Percentiles rank a stretch among this genome's conserved stretches.
Evolutionary conservation across 2,888 invertebrate species (phyloP).

Genomic region (Cephus spinipes): DNA sequence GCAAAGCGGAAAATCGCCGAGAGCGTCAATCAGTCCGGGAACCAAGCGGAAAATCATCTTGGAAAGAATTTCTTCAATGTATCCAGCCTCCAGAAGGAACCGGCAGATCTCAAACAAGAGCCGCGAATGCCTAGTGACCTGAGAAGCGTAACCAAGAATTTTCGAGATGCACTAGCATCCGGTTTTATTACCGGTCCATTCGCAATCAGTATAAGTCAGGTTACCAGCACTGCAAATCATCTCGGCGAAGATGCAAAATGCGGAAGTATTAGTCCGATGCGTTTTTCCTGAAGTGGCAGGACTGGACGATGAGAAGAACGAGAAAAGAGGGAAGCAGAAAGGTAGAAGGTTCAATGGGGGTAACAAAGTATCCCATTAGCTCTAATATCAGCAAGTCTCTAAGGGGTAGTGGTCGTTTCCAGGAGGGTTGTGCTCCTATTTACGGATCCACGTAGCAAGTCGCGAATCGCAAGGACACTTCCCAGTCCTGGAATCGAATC

Average conservation of each 20-base stretch:
- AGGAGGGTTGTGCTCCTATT: slow-evolving; percentile 15
- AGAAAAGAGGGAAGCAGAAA: neutral
- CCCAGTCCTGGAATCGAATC: neutral
- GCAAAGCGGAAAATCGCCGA: slow-evolving; percentile 58
- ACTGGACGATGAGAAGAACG: neutral
- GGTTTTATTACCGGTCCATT: slow-evolving; percentile 31
- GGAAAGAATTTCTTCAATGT: slow-evolving; percentile 20
- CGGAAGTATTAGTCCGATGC: slow-evolving; percentile 51
- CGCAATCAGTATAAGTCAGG: slow-evolving; percentile 7
- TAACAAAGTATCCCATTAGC: slow-evolving; percentile 56
- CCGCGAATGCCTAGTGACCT: slow-evolving; percentile 58
- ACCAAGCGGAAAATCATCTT: slow-evolving; percentile 57
- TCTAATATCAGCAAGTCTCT: slow-evolving; percentile 32
- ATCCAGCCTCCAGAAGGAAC: neutral
- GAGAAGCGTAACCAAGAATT: slow-evolving; percentile 62
- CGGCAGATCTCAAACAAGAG: neutral
- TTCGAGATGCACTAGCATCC: slow-evolving; percentile 24
- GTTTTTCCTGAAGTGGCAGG: neutral
- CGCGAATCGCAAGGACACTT: neutral
- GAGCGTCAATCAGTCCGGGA: slow-evolving; percentile 53
- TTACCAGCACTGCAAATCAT: neutral
- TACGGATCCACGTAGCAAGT: slow-evolving; percentile 6
- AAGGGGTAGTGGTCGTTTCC: slow-evolving; percentile 38
- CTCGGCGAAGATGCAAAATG: slow-evolving; percentile 29
- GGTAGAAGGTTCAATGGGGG: slow-evolving; percentile 15